Percentiles rank a stretch among this genome's conserved stretches.
Conservation (phyloP, 2,113 vertebrate species). For the Promerops cafer region DNA sequence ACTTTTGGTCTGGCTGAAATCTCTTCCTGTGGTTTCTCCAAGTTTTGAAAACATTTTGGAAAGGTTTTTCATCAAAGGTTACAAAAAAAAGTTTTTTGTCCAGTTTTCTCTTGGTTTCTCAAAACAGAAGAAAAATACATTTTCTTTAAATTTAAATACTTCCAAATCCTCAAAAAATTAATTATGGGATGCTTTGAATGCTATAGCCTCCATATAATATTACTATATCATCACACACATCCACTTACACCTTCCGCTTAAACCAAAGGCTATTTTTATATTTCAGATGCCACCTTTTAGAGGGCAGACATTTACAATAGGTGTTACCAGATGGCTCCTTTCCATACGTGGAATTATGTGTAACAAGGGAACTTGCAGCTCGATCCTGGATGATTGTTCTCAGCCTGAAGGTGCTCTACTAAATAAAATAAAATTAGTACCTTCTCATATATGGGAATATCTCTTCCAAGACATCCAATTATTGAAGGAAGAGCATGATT, state of each 20-base stretch:
- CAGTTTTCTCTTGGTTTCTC: not conserved
- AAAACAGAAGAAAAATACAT: not conserved
- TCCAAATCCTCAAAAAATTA: not conserved
- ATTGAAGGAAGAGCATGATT: not conserved
- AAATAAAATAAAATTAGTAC: not conserved
- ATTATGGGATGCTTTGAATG: not conserved
- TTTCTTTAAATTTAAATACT: not conserved
- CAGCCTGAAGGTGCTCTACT: not conserved
- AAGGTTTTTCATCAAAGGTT: not conserved
- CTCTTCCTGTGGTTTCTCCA: not conserved
- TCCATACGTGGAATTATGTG: not conserved
- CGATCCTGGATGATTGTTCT: not conserved
- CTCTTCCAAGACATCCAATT: not conserved
- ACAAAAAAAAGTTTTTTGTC: not conserved
- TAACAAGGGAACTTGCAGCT: not conserved
- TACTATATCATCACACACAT: not conserved
- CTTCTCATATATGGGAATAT: not conserved
- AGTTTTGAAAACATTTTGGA: not conserved
- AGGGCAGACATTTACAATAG: not conserved
- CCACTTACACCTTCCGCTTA: not conserved
- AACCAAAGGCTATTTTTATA: not conserved
- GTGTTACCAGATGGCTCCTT: accelerated
- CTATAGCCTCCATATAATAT: not conserved
- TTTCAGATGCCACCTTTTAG: not conserved
- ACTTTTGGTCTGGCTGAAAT: not conserved